Evolutionary conservation across 2,113 vertebrate species (phyloP).

Genomic region (Gambusia holbrooki): DNA sequence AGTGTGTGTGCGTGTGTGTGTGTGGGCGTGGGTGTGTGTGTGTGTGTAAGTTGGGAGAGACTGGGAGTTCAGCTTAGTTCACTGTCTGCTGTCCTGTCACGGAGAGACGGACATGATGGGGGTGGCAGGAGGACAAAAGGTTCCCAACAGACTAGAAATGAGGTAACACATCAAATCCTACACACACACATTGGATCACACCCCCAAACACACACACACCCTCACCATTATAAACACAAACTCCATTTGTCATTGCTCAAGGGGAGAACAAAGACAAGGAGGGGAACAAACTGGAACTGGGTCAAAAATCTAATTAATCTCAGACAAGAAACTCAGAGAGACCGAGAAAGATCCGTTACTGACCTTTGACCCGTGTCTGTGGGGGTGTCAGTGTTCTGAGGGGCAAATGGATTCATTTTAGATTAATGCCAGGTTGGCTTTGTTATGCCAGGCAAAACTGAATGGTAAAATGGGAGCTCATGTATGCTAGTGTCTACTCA

Average conservation of each 20-base stretch:
- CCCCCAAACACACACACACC: neutral
- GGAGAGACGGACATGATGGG: slow-evolving; percentile 9
- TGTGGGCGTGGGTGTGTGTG: slow-evolving; percentile 17
- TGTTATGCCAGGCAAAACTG: neutral
- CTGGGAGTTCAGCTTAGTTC: slow-evolving; percentile 47
- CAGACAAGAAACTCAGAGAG: slow-evolving; percentile 42
- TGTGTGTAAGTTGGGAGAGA: slow-evolving; percentile 12
- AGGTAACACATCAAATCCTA: slow-evolving; percentile 47
- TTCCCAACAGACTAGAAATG: slow-evolving; percentile 49
- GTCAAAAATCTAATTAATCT: slow-evolving; percentile 78
- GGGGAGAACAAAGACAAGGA: slow-evolving; percentile 20
- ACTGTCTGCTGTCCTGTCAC: slow-evolving; percentile 35
- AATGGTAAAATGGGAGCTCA: neutral
- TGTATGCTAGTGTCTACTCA: neutral
- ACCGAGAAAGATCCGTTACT: slow-evolving; percentile 48
- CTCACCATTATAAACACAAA: slow-evolving; percentile 28
- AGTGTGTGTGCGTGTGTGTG: slow-evolving; percentile 15
- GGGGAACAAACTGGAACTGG: slow-evolving; percentile 63
- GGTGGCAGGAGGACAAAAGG: slow-evolving; percentile 54
- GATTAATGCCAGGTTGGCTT: slow-evolving; percentile 20
- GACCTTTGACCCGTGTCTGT: slow-evolving; percentile 35
- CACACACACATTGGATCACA: slow-evolving; percentile 22
- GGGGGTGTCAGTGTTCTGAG: slow-evolving; percentile 12
- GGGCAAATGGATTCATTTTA: neutral
- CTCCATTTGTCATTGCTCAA: slow-evolving; percentile 30